Percentiles rank a stretch among this genome's conserved stretches.
phyloP scores from a whole-genome alignment of 2,113 vertebrate genomes.

The Neolamprologus sp. region DNA sequence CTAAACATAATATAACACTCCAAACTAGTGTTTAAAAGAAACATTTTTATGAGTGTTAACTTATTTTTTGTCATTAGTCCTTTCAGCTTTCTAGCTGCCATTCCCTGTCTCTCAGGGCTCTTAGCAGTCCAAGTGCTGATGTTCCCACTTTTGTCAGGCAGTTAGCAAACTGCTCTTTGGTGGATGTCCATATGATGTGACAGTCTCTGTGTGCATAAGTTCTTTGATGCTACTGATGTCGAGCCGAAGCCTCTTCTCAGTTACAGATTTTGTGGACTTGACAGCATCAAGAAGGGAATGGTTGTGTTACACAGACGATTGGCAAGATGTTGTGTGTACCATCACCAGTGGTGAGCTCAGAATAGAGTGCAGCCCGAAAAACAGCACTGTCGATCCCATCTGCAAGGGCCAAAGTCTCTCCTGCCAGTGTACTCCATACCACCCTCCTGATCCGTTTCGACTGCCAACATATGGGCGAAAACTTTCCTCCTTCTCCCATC shows the following conservation, averaged over 20 bases:
- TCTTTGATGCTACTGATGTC: not conserved
- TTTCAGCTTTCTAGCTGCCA: fast-evolving
- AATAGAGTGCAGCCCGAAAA: not conserved
- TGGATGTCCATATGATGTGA: no score
- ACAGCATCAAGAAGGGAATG: not conserved
- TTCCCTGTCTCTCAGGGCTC: no score
- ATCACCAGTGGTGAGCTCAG: not conserved
- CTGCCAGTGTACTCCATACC: fast-evolving
- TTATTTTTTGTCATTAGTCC: no score
- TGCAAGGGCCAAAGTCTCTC: fast-evolving
- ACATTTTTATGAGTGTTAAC: no score
- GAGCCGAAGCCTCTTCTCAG: not conserved
- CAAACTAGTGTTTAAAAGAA: no score
- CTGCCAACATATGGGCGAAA: fast-evolving
- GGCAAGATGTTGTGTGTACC: fast-evolving
- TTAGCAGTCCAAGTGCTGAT: no score
- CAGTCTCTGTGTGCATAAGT: no score
- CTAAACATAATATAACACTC: no score
- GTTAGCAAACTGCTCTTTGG: no score
- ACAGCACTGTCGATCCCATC: fast-evolving
- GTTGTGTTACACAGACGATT: fast-evolving
- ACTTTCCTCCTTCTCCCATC: no score
- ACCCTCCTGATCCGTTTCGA: fast-evolving
- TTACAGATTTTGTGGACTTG: not conserved
- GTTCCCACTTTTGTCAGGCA: fast-evolving